phyloP scores from a whole-genome alignment of 2,888 invertebrate species.

The Ernsta delagoae region DNA sequence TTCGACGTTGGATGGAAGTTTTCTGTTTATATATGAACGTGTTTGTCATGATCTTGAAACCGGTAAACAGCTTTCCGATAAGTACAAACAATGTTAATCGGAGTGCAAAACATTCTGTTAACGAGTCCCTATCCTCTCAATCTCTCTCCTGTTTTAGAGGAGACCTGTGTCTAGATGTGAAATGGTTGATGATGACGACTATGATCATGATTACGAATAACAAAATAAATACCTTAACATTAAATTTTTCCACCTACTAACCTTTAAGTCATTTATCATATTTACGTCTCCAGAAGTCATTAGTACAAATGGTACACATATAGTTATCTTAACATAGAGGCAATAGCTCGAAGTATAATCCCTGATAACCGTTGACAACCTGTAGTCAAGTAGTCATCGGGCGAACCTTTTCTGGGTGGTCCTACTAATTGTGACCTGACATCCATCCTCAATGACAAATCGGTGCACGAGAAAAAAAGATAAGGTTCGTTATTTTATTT shows the following conservation, averaged over 20 bases:
- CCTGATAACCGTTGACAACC: constrained; percentile 45
- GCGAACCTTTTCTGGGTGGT: constrained; percentile 57
- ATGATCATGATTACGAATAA: no score
- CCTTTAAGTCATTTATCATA: not conserved
- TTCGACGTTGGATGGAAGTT: not conserved
- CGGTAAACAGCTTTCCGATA: constrained; percentile 1
- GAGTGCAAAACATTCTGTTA: no score
- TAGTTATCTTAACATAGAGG: constrained; percentile 13
- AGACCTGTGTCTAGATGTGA: no score
- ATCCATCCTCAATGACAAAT: constrained; percentile 60
- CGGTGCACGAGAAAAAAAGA: constrained; percentile 41
- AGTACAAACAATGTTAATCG: not conserved
- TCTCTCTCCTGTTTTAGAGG: not conserved
- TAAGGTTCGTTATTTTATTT: constrained; percentile 29
- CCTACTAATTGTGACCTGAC: constrained; percentile 62
- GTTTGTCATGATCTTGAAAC: not conserved
- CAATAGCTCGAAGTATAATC: constrained; percentile 24
- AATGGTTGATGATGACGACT: no score
- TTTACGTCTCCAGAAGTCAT: not conserved
- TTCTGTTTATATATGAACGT: not conserved
- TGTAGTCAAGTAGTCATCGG: constrained; percentile 43
- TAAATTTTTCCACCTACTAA: not conserved
- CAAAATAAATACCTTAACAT: no score
- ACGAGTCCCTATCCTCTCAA: no score
- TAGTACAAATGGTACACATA: constrained; percentile 4